Base-by-base conservation (phyloP, 1,140 invertebrate species). In the Calliopsis andreniformis region DNA sequence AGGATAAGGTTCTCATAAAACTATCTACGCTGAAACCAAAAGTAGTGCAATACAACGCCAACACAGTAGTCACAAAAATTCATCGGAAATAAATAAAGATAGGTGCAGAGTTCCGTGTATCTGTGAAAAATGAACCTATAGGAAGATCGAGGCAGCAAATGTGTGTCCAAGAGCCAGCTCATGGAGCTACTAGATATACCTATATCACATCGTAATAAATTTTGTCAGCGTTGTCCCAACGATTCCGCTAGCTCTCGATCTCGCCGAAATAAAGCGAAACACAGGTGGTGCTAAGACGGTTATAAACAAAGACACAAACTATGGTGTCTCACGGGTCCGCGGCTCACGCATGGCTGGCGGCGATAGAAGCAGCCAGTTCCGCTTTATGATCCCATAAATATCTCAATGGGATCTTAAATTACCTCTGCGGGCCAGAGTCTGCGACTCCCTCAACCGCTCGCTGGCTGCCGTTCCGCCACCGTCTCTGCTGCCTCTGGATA, bases 361-460 rank as follows among this genome's bases (percentile, higher is more conserved):
- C 82, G 78, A 83, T 81, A 78, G 76, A 79, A 76, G 73, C 82
- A 87, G 80, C 84, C 80, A 83, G 83, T 87, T 88, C 80, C 80
- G 86, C 82, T 89, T 90, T 89, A 88, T 87, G 86, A 87, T 86
- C 77, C 81, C 87, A 88, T 90, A 90, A 90, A 89, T 89, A 90
- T 90, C 82, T 88, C 87, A 89, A 89, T 89, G 84, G 81, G 80
- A 82, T 89, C 87, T 87, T 89, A 87, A 90, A 90, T 89, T 88
- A 88, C 81, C 81, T 68, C 76, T 62, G 67, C 67, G 69, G n/a
- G 47, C 64, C 56, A 62, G 51, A 76, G 78, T 75, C 76, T 78
- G 76, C 42, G 67, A 69, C 78, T 78, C 82, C 80, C 63, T 80
- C 75, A 79, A 79, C 82, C 68, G 73, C 72, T 69, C 47, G 69